Conservation (phyloP, 2,888 invertebrate species). For the Drepana falcataria region DNA sequence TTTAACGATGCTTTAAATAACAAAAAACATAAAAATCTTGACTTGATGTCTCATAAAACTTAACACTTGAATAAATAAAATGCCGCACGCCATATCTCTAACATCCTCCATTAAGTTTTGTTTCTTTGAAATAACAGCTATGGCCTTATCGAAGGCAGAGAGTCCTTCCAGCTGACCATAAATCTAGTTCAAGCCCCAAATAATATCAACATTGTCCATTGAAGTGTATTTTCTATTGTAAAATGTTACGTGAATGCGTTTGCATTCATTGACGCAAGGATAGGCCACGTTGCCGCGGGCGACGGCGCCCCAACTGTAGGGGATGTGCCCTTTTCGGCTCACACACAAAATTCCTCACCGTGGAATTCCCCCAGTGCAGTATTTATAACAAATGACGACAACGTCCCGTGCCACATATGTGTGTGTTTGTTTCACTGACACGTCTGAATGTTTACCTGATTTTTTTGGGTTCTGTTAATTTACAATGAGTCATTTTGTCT, state of each 20-base stretch:
- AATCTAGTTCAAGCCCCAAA: slow-evolving; percentile 49
- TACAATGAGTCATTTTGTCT: neutral
- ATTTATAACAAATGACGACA: slow-evolving; percentile 43
- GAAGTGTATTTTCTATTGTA: slow-evolving; percentile 44
- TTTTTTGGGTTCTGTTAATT: neutral
- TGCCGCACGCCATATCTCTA: slow-evolving; percentile 25
- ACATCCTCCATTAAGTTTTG: slow-evolving; percentile 24
- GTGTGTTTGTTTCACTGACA: slow-evolving; percentile 4
- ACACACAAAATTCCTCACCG: slow-evolving; percentile 56
- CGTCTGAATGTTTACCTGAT: neutral
- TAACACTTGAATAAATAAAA: slow-evolving; percentile 54
- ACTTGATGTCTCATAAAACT: slow-evolving; percentile 50
- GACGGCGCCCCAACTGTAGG: slow-evolving; percentile 49
- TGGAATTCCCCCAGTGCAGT: slow-evolving; percentile 65
- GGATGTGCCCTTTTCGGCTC: slow-evolving; percentile 52
- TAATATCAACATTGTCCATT: slow-evolving; percentile 53
- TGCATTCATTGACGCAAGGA: slow-evolving; percentile 55
- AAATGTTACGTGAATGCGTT: slow-evolving; percentile 27
- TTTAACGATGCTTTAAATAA: slow-evolving; percentile 54
- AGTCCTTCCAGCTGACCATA: slow-evolving; percentile 42
- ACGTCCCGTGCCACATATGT: slow-evolving; percentile 21
- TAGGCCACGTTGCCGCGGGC: slow-evolving; percentile 56
- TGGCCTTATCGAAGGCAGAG: slow-evolving; percentile 13
- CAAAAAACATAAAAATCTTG: slow-evolving; percentile 43
- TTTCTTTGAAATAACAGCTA: slow-evolving; percentile 17